Conservation (phyloP, 2,888 invertebrate species). For the Trissolcus brochymenae region DNA sequence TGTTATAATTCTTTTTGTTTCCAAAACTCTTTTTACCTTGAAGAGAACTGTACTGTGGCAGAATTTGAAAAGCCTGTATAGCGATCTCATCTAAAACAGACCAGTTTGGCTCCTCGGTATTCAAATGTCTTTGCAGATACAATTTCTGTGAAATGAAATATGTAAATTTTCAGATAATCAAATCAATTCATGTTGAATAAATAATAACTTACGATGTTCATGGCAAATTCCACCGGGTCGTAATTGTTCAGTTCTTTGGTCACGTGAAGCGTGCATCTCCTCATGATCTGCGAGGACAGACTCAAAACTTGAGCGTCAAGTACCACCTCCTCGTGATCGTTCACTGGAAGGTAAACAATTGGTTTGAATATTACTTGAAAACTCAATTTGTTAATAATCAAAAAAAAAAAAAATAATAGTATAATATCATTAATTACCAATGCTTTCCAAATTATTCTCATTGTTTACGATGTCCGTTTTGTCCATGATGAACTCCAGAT, state of each 20-base stretch:
- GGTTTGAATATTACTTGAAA: too few species aligned
- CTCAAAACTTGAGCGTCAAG: slow-evolving; percentile 71
- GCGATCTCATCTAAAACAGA: slow-evolving; percentile 62
- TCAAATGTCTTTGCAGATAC: slow-evolving; percentile 28
- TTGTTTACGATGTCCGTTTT: slow-evolving; percentile 64
- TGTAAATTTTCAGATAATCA: background rate
- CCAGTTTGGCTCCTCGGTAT: slow-evolving; percentile 63
- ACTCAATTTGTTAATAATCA: too few species aligned
- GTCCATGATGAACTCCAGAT: slow-evolving; percentile 63
- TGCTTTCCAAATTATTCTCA: slow-evolving; percentile 65
- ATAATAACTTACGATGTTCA: slow-evolving; percentile 65
- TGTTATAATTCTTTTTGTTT: too few species aligned
- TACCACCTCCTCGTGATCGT: slow-evolving; percentile 68
- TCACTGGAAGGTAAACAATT: slow-evolving; percentile 48
- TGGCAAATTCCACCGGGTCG: slow-evolving; percentile 63
- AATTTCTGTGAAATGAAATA: background rate
- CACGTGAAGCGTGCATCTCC: slow-evolving; percentile 63
- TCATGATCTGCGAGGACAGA: slow-evolving; percentile 68
- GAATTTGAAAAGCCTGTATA: slow-evolving; percentile 58
- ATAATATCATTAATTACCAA: slow-evolving; percentile 59
- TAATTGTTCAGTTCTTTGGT: slow-evolving; percentile 65
- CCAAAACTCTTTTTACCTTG: too few species aligned
- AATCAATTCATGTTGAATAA: background rate
- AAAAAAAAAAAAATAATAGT: too few species aligned
- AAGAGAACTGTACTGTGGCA: slow-evolving; percentile 53